These are phyloP conservation scores for Platichthys stellatus DNA, from an alignment of 2,113 vertebrate genomes.

Conservation along the genomic window DNA sequence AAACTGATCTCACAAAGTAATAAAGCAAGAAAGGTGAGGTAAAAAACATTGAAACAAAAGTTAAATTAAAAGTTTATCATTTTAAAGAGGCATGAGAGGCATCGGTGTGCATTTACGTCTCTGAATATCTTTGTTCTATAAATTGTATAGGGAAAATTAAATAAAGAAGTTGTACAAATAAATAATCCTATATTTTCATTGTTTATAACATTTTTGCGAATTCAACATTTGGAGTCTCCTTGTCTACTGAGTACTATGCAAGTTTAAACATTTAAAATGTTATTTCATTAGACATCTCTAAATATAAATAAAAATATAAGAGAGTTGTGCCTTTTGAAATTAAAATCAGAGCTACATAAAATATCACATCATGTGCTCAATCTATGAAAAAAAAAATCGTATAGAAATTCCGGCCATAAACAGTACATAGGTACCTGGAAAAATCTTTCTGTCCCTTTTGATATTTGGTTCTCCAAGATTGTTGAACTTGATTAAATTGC, in stretches of 20 bases:
- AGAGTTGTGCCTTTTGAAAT: slow-evolving; percentile 79
- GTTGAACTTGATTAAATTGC: slow-evolving; percentile 51
- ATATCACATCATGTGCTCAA: slow-evolving; percentile 45
- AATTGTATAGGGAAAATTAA: slow-evolving; percentile 33
- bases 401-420: slow-evolving; percentile 63
- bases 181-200: slow-evolving; percentile 46
- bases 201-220: slow-evolving; percentile 56
- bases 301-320: slow-evolving; percentile 81
- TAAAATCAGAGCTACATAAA: slow-evolving; percentile 81
- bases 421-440: slow-evolving; percentile 39
- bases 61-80: slow-evolving; percentile 6
- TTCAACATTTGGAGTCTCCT: slow-evolving; percentile 63
- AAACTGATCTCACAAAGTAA: not conserved
- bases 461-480: slow-evolving; percentile 59
- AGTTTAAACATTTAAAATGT: slow-evolving; percentile 81
- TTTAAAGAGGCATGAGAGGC: slow-evolving; percentile 53
- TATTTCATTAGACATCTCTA: slow-evolving; percentile 77
- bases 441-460: slow-evolving; percentile 51
- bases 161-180: slow-evolving; percentile 40
- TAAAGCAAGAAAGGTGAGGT: not conserved
- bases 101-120: slow-evolving; percentile 38
- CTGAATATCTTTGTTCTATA: slow-evolving; percentile 20
- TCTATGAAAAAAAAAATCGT: slow-evolving; percentile 7
- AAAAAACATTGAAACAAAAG: not conserved
- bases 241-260: slow-evolving; percentile 76